Evolutionary conservation across 2,113 vertebrate genomes (phyloP).

Genomic region (Alligator sinensis): DNA sequence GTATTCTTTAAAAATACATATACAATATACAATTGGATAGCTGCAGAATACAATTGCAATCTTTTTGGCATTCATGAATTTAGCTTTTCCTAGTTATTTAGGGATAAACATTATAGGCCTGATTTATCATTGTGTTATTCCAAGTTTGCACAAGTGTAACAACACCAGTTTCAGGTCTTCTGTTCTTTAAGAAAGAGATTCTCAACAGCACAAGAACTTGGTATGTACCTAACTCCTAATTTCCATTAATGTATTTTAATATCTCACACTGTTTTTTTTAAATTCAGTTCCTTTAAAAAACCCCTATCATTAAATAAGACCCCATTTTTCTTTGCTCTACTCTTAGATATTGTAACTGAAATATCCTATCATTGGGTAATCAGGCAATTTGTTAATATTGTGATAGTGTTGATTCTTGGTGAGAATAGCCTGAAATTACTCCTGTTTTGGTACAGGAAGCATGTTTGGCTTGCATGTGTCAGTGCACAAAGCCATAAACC

Average conservation of each 20-base stretch:
- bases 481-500: neutral
- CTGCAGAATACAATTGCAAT: slow-evolving; percentile 45
- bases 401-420: neutral
- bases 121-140: neutral
- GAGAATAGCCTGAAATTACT: neutral
- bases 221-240: too few species aligned
- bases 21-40: slow-evolving; percentile 27
- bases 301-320: neutral
- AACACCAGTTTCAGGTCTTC: neutral
- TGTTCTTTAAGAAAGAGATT: neutral
- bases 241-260: neutral
- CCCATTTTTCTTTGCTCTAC: neutral
- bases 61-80: slow-evolving; percentile 11
- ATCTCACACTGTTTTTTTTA: neutral
- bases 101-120: neutral
- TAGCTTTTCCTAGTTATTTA: slow-evolving; percentile 35
- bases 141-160: neutral
- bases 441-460: neutral
- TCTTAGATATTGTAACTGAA: neutral
- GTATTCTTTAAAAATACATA: slow-evolving; percentile 24
- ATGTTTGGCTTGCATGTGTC: neutral
- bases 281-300: neutral
- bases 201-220: neutral
- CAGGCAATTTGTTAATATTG: neutral
- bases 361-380: too few species aligned